Evolutionary conservation across 2,797 vertebrate genomes (phyloP), one percentile per base, ranked within the genome.

Genomic region (Choloepus didactylus): DNA sequence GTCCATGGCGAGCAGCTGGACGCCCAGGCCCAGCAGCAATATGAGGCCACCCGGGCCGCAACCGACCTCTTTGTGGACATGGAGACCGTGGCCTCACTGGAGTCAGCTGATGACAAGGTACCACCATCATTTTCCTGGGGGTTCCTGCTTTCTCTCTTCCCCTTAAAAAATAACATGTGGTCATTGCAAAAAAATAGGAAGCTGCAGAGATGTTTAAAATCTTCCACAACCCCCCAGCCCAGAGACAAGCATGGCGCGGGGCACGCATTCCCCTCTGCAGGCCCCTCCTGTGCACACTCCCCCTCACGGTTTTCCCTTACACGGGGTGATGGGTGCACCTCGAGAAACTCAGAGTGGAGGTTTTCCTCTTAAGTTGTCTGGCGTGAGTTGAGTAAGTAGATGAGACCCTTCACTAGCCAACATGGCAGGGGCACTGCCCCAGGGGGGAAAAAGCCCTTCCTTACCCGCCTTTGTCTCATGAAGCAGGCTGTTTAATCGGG

Each of bases 91-190:
- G 82, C 97, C 60, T 51, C 51, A 0, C 95, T 93, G 76, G 98
- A 98, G 87, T 80, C 97, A 89, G 98, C 97, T 83, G 96, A 95
- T 91, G 98, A 99, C 67, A 98, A 99, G 99, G 99, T 99, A 97
- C 14, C 18, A 1, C 67, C 18, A 29, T 21, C 19, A 29, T 82
- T 87, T 29, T 9, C 27, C 21, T 25, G 0, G 0, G 12, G 44
- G 18, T 29, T 38, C 10, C 91, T 23, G 5, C 54, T 59, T 66
- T 16, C 66, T 27, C 38, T 59, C 19, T 10, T 49, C 86, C 64
- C 21, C 15, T 14, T 21, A 5, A 5, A 66, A 3, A 16, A 23
- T 64, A 51, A 7, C 9, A 0, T 3, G 1, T 12, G 25, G 66
- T 64, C 9, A 0, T 7, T 41, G 14, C 46, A 62, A 60, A 41